Base-by-base conservation (phyloP, 2,888 invertebrate species). In the Lobophora halterata region DNA sequence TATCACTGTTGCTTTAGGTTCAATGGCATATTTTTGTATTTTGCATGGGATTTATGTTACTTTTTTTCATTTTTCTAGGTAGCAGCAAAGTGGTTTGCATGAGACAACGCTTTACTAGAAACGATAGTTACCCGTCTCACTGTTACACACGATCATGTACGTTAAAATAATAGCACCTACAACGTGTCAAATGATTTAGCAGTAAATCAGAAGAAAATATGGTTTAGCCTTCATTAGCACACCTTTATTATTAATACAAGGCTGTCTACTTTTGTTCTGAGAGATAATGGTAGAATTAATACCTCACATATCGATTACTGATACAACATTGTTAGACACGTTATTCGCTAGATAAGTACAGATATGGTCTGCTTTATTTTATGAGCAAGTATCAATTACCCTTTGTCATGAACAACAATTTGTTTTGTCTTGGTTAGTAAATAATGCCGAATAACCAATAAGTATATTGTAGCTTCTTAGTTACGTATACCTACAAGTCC, bases 91-190 rank as follows among this genome's bases (percentile, higher is more conserved):
- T 72, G 58, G 68, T 59, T 71, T 70, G 82, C 80, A 83, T 79
- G 82, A 75, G 72, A 63, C 71, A 80, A 70, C 75, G 77, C 74
- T 78, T 79, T 57, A 59, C 65, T 79, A 86, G 69, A 79, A 60
- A 74, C 58, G 79, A 70, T 74, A 77, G 72, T 68, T 62, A 69
- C 64, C 64, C 70, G 52, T 63, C 71, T 57, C 67, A 72, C 58
- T 74, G 64, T 61, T 70, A 70, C 63, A 75, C 78, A 49, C 72
- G 67, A 59, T 85, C 85, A 81, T 82, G 85, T 86, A 86, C 62
- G 85, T 86, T 67, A 7, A 8, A 7, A 19, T 20, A 20, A 20
- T 12, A 38, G 11, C 8, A 7, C 3, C 25, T 17, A 25, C 19
- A 31, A 28, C 27, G 27, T 39, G 27, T n/a, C 19, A 2, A 31